Base-by-base conservation (phyloP, 2,888 invertebrate species). In the Odiellus spinosus region DNA sequence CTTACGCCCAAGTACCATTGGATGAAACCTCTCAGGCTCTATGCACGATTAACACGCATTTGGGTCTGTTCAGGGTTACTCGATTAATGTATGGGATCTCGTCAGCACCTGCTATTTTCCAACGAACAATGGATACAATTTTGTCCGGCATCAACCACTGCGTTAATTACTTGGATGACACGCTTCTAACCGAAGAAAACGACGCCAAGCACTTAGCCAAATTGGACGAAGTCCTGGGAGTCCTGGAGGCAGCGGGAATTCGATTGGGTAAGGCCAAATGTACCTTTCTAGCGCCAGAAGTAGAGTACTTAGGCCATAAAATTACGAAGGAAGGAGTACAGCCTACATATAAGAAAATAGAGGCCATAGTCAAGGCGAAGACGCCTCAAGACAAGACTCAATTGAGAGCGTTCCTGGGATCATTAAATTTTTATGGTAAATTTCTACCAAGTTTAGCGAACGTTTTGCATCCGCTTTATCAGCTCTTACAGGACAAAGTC, bases 401-500 rank as follows among this genome's bases (percentile, higher is more conserved):
- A 36, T 45, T 61, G 8, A 48, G 54, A 19, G 53, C 57, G 2
- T 59, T 56, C 44, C 20, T 61, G 2, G 59, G 62, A 6, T 44
- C 59, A 44, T 42, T 62, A 1, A 58, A 58, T 21, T 58, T 58
- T 44, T 60, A 61, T 45, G 53, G 43, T 1, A 50, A 53, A 15
- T 61, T 61, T 42, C 44, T 61, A 10, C 54, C 55, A n/a, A 51
- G 54, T 26, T 41, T 60, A 36, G 46, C 56, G 6, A 52, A 49
- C 6, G 15, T 53, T n/a, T 42, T 56, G 18, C 49, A 46, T 5
- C 59, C 61, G 1, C 44, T 62, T 14, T 50, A 59, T 38, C 18
- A 47, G 6, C 35, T 60, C 14, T 40, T 55, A 17, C 11, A 50
- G 26, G 55, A 55, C 34, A 47, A 54, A 21, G 40, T 18, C 33